These are phyloP conservation scores for Pachydiplax longipennis DNA, from an alignment of 2,888 invertebrate species.

Conservation along the genomic window DNA sequence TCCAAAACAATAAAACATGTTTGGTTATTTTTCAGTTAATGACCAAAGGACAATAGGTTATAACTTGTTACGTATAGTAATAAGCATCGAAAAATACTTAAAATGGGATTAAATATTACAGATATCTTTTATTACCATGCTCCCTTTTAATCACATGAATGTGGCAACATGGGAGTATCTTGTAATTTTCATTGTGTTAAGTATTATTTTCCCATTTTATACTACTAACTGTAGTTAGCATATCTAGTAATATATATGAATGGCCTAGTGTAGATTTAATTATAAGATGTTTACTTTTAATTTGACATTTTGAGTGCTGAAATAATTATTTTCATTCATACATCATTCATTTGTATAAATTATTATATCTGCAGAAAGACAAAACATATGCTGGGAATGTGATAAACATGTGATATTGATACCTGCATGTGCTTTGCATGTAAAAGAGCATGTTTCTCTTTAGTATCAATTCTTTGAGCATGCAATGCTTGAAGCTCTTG, in stretches of 20 bases:
- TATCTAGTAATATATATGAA: background rate
- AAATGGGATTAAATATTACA: no score
- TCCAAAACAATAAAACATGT: no score
- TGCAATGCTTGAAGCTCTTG: background rate
- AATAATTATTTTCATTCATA: background rate
- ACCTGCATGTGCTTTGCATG: background rate
- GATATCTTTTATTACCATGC: no score
- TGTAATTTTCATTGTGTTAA: background rate
- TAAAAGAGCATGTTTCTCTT: background rate
- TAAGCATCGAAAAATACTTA: no score
- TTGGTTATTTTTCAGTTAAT: no score
- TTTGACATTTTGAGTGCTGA: background rate
- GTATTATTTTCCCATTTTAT: background rate
- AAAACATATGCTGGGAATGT: background rate
- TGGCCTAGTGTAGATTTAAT: background rate
- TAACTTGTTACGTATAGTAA: no score
- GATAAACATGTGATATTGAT: background rate
- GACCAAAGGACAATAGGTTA: no score
- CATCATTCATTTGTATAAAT: background rate
- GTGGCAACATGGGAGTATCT: no score
- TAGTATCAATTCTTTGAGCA: background rate
- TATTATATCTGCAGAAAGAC: background rate
- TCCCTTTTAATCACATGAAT: no score
- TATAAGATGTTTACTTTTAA: background rate
- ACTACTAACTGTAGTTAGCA: background rate